Base-by-base conservation (phyloP, 2,797 vertebrate species). In the Melanotaenia trifasciata region DNA sequence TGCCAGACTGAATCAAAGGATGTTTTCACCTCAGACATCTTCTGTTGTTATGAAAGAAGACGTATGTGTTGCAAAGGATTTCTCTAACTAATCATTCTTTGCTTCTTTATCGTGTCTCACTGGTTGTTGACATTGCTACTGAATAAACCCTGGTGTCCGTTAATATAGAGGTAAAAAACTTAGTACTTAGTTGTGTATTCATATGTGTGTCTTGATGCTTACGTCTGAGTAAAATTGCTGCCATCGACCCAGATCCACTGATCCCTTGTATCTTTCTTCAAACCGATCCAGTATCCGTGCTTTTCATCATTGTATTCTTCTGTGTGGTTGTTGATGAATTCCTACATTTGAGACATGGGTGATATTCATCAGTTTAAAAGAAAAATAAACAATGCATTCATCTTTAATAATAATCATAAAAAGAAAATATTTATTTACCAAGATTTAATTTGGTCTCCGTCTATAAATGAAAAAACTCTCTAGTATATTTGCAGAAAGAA, bases 281-380 rank as follows among this genome's bases (percentile, higher is more conserved):
- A 67, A 20, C 92, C 92, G 8, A 92, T 93, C 93, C 93, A 95
- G 64, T 92, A 94, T 2, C 90, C 91, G 0, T 91, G 61, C 0
- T 1, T 11, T 0, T 1, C 0, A 3, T 88, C 67, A 4, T 9
- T 0, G 26, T 89, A 91, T 8, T 0, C 0, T 5, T 11, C 0
- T 0, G 24, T 87, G 30, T 90, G 56, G 33, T 87, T 89, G n/a
- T n/a, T 88, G 74, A 94, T 81, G 64, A 94, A 94, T 67, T 86
- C 85, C 94, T 75, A 22, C 28, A 53, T 45, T 67, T 62, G 1
- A 47, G 30, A 32, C 30, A 65, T 5, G 6, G 33, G 8, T 8
- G 9, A 35, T 32, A 32, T 32, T 32, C 33, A 35, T 35, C 0
- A 10, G 33, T 35, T 35, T 35, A 35, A 35, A 35, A 35, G 36